These are phyloP conservation scores for Amiota mariae DNA, from an alignment of 2,888 invertebrate genomes.

Conservation along the genomic window DNA sequence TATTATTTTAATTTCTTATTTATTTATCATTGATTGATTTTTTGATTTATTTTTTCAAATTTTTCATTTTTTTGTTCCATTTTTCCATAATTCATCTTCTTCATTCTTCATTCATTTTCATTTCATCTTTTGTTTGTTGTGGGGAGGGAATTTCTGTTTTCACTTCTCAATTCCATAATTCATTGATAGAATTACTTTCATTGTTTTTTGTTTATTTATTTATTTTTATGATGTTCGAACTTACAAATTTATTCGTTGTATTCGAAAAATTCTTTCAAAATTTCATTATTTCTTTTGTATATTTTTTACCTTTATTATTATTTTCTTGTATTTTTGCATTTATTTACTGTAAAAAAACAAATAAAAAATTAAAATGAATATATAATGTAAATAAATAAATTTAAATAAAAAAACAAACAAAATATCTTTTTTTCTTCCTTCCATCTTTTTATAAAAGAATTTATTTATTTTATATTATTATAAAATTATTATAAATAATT, in stretches of 20 bases:
- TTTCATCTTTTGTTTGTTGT: not conserved
- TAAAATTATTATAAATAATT: constrained; percentile 12
- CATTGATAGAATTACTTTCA: constrained; percentile 4
- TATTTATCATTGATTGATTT: not conserved
- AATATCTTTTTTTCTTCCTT: no score
- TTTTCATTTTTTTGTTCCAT: no score
- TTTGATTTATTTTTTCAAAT: no score
- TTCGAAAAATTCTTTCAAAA: constrained; percentile 60
- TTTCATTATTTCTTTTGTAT: constrained; percentile 19
- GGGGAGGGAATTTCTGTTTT: not conserved
- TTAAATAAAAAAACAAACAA: constrained; percentile 8
- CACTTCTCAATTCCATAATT: not conserved
- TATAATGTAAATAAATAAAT: no score
- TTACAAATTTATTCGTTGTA: constrained; percentile 65
- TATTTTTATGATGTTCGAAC: constrained; percentile 50
- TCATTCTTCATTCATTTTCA: not conserved
- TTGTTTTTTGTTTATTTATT: constrained; percentile 33
- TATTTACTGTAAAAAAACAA: not conserved
- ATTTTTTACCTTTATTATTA: not conserved
- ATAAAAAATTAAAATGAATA: not conserved
- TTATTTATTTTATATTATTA: not conserved
- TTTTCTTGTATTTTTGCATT: not conserved
- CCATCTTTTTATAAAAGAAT: constrained; percentile 12
- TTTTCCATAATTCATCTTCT: not conserved
- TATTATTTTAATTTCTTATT: not conserved